These are phyloP conservation scores for Tipula confusa DNA, from an alignment of 2,888 invertebrate species.

Conservation along the genomic window DNA sequence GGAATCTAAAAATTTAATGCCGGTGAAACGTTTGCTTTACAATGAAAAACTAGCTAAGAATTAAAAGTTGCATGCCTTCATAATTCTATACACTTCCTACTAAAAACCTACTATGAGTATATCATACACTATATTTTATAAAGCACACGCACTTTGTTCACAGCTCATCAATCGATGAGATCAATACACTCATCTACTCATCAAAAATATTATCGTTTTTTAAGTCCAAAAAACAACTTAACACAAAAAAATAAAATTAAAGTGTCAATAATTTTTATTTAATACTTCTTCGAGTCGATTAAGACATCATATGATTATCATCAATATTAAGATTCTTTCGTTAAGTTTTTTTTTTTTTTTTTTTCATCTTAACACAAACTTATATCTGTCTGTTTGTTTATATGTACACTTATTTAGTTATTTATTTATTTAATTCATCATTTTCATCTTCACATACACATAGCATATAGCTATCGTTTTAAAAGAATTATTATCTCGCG, in stretches of 20 bases:
- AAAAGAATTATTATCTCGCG: neutral
- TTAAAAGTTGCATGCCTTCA: no score
- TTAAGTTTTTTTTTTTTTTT: neutral
- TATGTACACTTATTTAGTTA: neutral
- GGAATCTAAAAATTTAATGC: no score
- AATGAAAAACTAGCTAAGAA: no score
- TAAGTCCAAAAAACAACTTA: neutral
- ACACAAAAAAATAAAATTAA: neutral
- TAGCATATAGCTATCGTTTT: neutral
- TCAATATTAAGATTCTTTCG: slow-evolving; percentile 20
- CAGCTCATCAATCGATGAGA: neutral
- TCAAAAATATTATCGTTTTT: neutral
- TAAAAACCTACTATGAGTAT: no score
- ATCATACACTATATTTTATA: no score
- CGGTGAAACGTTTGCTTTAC: no score
- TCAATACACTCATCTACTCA: neutral
- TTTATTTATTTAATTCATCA: neutral
- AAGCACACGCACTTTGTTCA: neutral
- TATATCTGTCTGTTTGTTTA: neutral
- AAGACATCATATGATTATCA: slow-evolving; percentile 16
- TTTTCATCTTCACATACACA: slow-evolving; percentile 1
- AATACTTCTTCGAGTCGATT: neutral
- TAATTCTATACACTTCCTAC: no score
- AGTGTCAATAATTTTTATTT: slow-evolving; percentile 3
- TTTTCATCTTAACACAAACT: neutral